Evolutionary conservation across 2,888 invertebrate species (phyloP), one percentile per base, ranked within the genome.

Genomic region (Ormyrus labotus): DNA sequence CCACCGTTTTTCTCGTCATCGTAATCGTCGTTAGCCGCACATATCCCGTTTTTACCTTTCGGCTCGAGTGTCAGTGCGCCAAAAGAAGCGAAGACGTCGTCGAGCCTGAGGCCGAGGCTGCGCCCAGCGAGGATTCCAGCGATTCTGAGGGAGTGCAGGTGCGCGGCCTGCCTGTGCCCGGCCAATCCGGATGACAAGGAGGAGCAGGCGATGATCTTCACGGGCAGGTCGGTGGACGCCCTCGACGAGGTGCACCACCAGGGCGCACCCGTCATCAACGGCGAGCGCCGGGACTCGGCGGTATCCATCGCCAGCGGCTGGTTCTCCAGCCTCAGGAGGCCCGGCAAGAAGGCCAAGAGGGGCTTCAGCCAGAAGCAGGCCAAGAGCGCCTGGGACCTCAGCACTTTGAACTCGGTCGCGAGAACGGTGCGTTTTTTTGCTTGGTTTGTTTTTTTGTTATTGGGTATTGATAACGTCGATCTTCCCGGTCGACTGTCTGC

Each of bases 271-370:
- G 84, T 83, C 47, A 84, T n/a, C 13, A 71, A 76, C 51, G 86
- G 85, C 7, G 84, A 84, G 61, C 86, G 86, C 9, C 84, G 86
- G 8, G 88, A 89, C 65, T 86, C 87, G 55, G 87, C 88, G 61
- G 85, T 88, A 67, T 86, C 89, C 19, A 85, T 88, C 85, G 94
- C 95, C 82, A 93, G 94, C 85, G 95, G 94, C 90, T 96, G 96
- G 96, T 96, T 96, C 91, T 95, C 95, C 84, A 96, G 96, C 83
- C 90, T 96, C 88, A 94, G 95, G 86, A 93, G 96, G 84, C 91
- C 91, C 90, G 93, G 91, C 91, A 89, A 88, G 85, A 89, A 88
- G 84, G 34, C 19, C 80, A 89, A 89, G 83, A 87, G 86, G 77
- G 85, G 83, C 55, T 86, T 83, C 78, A 85, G 85, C 65, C 88